Percentiles rank a stretch among this genome's conserved stretches.
phyloP scores from a whole-genome alignment of 1,140 invertebrate species.

The Sesamia nonagrioides region DNA sequence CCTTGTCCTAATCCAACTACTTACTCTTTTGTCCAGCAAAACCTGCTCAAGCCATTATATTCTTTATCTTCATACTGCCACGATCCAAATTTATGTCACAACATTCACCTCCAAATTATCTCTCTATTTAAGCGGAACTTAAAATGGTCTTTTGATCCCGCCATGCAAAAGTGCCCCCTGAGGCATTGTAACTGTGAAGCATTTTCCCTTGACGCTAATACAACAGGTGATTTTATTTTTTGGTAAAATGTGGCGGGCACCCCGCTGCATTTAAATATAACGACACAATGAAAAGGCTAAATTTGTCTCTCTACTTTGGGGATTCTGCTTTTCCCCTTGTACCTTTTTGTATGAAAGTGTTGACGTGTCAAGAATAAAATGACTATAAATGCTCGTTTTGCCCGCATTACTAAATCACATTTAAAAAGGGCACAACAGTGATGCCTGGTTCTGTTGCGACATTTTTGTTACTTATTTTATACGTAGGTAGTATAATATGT shows the following conservation, averaged over 20 bases:
- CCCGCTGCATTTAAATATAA: constrained; percentile 74
- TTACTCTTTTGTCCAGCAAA: constrained; percentile 62
- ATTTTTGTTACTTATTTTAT: neutral
- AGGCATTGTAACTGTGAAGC: constrained; percentile 47
- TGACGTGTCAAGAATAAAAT: constrained; percentile 52
- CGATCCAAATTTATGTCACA: constrained; percentile 49
- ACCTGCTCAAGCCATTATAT: constrained; percentile 53
- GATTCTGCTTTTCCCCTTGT: constrained; percentile 56
- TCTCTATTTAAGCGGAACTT: constrained; percentile 70
- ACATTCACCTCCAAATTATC: constrained; percentile 63
- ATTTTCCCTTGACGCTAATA: constrained; percentile 52
- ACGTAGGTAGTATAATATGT: too few relatives aligned
- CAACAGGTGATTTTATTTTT: constrained; percentile 71
- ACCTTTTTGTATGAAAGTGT: constrained; percentile 58
- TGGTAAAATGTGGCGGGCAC: constrained; percentile 63
- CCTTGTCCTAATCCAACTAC: constrained; percentile 72
- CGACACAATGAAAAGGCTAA: constrained; percentile 71
- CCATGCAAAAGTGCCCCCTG: constrained; percentile 57
- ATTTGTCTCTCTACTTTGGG: constrained; percentile 67
- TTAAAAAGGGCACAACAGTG: neutral
- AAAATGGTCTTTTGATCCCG: constrained; percentile 55
- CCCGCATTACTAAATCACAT: neutral
- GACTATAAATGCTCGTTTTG: constrained; percentile 54
- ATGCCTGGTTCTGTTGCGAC: neutral
- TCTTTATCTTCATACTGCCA: constrained; percentile 53